Base-by-base conservation (phyloP, 2,888 invertebrate species). In the Nipponacmea schrenckii region DNA sequence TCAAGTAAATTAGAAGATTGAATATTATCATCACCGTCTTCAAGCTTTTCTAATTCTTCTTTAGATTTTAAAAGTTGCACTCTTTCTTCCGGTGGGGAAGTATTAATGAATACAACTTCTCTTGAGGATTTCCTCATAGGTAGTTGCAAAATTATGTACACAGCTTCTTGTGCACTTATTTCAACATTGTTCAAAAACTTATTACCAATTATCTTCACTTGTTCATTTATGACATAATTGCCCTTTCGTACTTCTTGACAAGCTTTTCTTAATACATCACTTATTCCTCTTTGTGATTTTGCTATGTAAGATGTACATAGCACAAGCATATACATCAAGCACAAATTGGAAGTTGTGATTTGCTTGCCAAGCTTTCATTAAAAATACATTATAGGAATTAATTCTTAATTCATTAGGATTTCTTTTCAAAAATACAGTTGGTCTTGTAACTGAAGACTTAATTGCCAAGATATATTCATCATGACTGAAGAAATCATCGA, bases 111-210 rank as follows among this genome's bases (percentile, higher is more conserved):
- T 0, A 80, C 44, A 7, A 67, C 48, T n/a, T 74, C 64, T 62
- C 79, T 66, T 14, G 77, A 76, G 12, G 73, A 45, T 27, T 64
- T 64, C 56, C 71, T 78, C 70, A 84, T 72, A 24, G 81, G 79
- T 65, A 84, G 68, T 24, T 73, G 72, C n/a, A n/a, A n/a, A n/a
- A n/a, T n/a, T n/a, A n/a, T n/a, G n/a, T n/a, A n/a, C n/a, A n/a
- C n/a, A n/a, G n/a, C 81, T 69, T 85, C 84, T 68, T 84, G 83
- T 2, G 83, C 82, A 66, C 77, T 75, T 7, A 84, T 74, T 73
- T 84, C 82, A 1, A 75, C 77, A n/a, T n/a, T n/a, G n/a, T n/a
- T n/a, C n/a, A n/a, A n/a, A n/a, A n/a, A n/a, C n/a, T n/a, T n/a
- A n/a, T 80, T 80, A 27, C 77, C 81, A 45, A 83, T 70, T 2